phyloP scores from a whole-genome alignment of 2,888 invertebrate genomes.

The Melitaea athalia region DNA sequence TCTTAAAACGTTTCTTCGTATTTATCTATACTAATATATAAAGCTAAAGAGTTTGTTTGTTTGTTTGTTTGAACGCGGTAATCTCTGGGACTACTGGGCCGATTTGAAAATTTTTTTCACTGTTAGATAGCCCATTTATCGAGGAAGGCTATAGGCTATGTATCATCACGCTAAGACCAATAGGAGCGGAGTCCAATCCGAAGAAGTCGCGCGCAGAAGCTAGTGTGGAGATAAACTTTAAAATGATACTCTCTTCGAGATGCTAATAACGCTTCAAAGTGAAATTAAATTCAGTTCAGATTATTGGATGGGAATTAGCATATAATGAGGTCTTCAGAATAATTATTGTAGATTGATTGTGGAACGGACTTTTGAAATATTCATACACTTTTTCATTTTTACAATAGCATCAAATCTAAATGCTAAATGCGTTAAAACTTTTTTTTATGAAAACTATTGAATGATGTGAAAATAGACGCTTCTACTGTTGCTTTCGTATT shows the following conservation, averaged over 20 bases:
- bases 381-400: not conserved
- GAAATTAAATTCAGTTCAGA: constrained; percentile 31
- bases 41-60: too few species aligned
- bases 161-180: too few species aligned
- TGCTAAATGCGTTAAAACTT: not conserved
- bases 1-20: not conserved
- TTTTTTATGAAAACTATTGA: constrained; percentile 2
- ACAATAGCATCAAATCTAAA: not conserved
- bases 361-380: not conserved
- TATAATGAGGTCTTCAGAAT: constrained; percentile 23
- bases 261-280: constrained; percentile 32
- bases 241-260: constrained; percentile 28
- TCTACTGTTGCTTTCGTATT: not conserved
- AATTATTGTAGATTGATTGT: not conserved
- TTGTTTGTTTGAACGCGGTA: too few species aligned
- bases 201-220: too few species aligned
- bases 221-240: constrained; percentile 21
- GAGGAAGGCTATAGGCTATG: too few species aligned
- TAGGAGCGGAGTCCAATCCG: too few species aligned
- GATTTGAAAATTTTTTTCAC: too few species aligned
- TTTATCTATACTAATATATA: too few species aligned
- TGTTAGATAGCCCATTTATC: too few species aligned
- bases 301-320: constrained; percentile 28
- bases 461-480: not conserved
- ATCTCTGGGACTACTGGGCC: too few species aligned